Base-by-base conservation (phyloP, 2,797 vertebrate genomes). In the Valencia hispanica region DNA sequence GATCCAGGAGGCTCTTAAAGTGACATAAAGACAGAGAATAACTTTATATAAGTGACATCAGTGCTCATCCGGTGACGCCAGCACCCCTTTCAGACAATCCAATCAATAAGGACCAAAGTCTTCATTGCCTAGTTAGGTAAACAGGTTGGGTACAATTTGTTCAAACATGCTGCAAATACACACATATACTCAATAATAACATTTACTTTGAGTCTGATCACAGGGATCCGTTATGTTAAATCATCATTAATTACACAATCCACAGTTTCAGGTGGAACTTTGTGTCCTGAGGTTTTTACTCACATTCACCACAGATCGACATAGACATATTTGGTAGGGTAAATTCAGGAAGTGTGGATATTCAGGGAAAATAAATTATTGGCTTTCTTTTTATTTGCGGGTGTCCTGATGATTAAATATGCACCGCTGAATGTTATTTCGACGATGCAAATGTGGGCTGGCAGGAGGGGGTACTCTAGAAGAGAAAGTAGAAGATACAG, bases 31-130 rank as follows among this genome's bases (percentile, higher is more conserved):
- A 72, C 59, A 27, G 3, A 55, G 3, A 75, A 75, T 0, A 34
- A 22, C 20, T 18, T 45, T 47, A 61, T 45, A 32, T 66, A 45
- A 53, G 45, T 14, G 34, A 77, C 77, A 77, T 70, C 48, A n/a
- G 32, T 45, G 15, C 41, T 74, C 32, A 72, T 79, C 27, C 4
- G 72, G 61, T 51, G 59, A 79, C 39, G 25, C 18, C 79, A 63
- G 36, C 20, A 51, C 79, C 32, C 69, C 22, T 30, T 72, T 70
- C 1, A 82, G 79, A 76, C 39, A 70, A 68, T 34, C 47, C 74
- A 71, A 63, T 88, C 82, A 87, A 78, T 87, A 74, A 73, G 74
- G 77, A 61, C 74, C 80, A 85, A 88, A 80, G 84, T 85, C 87
- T 82, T 50, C 53, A 71, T 76, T 63, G 63, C 51, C 70, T 73